Percentiles rank a stretch among this genome's conserved stretches.
These are phyloP conservation scores for Cydia strobilella DNA, from an alignment of 1,140 invertebrate species.

Conservation along the genomic window DNA sequence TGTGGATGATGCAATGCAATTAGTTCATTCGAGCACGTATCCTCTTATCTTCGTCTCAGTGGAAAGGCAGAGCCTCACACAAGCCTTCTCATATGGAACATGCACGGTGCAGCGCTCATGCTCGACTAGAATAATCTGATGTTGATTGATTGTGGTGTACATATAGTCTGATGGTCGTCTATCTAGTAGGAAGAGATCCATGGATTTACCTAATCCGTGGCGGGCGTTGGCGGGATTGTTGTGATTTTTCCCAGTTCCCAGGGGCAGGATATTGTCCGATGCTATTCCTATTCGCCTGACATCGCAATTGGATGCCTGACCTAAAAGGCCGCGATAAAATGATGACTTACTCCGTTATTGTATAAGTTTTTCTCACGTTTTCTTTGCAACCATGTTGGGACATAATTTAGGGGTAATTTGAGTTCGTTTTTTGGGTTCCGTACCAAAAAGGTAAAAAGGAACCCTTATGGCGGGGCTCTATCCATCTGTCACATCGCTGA, in stretches of 20 bases:
- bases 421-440: no score
- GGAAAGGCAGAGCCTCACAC: no score
- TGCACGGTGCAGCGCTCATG: no score
- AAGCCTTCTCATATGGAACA: no score
- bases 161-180: not conserved
- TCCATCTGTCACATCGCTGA: no score
- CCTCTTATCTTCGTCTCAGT: no score
- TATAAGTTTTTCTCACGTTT: constrained; percentile 14
- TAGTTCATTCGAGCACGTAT: no score
- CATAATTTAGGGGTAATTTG: not conserved
- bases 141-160: not conserved
- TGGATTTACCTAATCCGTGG: constrained; percentile 46
- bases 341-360: constrained; percentile 1
- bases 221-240: constrained; percentile 42
- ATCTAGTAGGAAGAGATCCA: not conserved
- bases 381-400: not conserved
- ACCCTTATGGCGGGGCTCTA: no score
- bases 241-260: constrained; percentile 39
- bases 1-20: no score
- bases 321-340: constrained; percentile 31
- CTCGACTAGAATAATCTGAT: no score
- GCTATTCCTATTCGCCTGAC: constrained; percentile 25
- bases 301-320: constrained; percentile 1
- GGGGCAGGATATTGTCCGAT: constrained; percentile 40
- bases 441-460: no score